Conservation (phyloP, 2,888 invertebrate species). For the Napeogenes inachia region DNA sequence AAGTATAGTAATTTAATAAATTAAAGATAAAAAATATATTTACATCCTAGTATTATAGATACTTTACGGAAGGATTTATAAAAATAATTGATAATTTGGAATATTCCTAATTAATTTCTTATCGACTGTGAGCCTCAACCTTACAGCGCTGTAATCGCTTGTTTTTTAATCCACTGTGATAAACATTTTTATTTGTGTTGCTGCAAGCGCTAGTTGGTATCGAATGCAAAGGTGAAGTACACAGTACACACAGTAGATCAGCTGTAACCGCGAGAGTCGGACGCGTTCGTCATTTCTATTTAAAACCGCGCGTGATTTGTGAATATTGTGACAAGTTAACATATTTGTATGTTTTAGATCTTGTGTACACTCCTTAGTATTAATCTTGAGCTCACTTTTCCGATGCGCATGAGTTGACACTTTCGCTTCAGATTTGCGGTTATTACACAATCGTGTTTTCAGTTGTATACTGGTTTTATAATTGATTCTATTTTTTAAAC, state of each 20-base stretch:
- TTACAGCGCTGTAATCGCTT: conserved; percentile 31
- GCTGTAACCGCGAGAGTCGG: conserved; percentile 48
- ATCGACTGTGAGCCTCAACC: conserved; percentile 27
- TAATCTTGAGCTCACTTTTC: conserved; percentile 25
- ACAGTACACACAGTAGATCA: conserved; percentile 50
- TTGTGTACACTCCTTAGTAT: conserved; percentile 20
- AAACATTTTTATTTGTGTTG: conserved; percentile 24
- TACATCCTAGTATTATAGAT: too few species aligned
- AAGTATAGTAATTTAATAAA: too few species aligned
- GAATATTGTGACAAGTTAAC: conserved; percentile 31
- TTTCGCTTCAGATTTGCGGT: conserved; percentile 50
- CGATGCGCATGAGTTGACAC: conserved; percentile 65
- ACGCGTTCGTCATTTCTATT: conserved; percentile 42
- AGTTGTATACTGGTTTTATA: conserved; percentile 19
- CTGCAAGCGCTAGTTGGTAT: conserved; percentile 36
- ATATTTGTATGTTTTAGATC: conserved; percentile 22
- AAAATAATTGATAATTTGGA: too few species aligned
- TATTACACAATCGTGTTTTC: conserved; percentile 32
- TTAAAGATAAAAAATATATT: too few species aligned
- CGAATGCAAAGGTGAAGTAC: conserved; percentile 35
- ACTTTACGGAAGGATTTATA: too few species aligned
- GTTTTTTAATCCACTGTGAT: conserved; percentile 20
- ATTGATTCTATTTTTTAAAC: conserved; percentile 4
- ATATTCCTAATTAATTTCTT: conserved; percentile 13
- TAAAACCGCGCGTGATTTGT: conserved; percentile 45